Evolutionary conservation across 2,113 vertebrate species (phyloP).

Genomic region (Setophaga coronata): DNA sequence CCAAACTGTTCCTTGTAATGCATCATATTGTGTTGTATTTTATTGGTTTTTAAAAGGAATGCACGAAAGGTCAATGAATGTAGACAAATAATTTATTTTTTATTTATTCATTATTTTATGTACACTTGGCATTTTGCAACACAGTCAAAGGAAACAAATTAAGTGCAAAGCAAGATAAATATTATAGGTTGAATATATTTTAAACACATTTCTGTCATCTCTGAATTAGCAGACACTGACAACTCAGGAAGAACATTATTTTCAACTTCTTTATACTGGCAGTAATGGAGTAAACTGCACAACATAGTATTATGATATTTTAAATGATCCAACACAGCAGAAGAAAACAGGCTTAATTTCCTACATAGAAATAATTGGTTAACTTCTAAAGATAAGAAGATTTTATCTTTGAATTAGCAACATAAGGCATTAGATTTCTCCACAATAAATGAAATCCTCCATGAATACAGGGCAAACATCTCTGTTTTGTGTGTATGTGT

Average conservation of each 20-base stretch:
- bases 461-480: background rate
- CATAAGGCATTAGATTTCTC: background rate
- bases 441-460: background rate
- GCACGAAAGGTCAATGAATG: slow-evolving; percentile 19
- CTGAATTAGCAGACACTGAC: background rate
- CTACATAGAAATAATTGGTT: background rate
- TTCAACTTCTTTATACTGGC: background rate
- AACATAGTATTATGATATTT: background rate
- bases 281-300: background rate
- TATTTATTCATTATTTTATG: slow-evolving; percentile 39
- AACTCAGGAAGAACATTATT: background rate
- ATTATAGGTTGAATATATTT: background rate
- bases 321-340: background rate
- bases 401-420: background rate
- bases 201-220: slow-evolving; percentile 1
- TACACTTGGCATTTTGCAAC: slow-evolving; percentile 24
- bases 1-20: background rate
- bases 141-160: slow-evolving; percentile 33
- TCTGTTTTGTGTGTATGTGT: background rate
- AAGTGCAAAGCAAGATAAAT: slow-evolving; percentile 24
- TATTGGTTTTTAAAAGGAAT: background rate
- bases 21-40: background rate
- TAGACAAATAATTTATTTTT: slow-evolving; percentile 43
- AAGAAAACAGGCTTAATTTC: background rate
- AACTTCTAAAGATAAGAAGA: background rate